A percentile compares a stretch with the other conserved stretches of the same genome.
These are phyloP conservation scores for Dasypogon diadema DNA, from an alignment of 2,888 invertebrate genomes.

Conservation along the genomic window DNA sequence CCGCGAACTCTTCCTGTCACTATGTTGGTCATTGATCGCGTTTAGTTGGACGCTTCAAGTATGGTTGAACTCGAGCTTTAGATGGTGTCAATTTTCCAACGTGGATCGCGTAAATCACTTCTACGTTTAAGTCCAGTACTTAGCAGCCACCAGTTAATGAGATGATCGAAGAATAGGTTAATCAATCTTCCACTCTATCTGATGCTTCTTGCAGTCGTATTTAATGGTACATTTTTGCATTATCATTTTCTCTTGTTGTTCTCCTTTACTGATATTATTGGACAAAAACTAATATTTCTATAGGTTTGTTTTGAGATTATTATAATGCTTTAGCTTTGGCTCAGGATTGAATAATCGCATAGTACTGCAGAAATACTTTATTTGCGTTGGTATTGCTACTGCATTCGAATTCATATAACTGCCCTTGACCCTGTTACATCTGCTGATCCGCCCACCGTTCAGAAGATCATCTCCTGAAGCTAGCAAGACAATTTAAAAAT, in stretches of 20 bases:
- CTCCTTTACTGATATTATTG: too few species aligned
- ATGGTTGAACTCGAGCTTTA: not conserved
- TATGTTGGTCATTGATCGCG: not conserved
- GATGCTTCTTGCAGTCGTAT: not conserved
- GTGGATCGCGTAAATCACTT: not conserved
- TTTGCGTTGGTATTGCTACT: too few species aligned
- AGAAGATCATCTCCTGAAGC: too few species aligned
- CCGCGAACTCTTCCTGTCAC: conserved; percentile 2
- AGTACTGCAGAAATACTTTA: too few species aligned
- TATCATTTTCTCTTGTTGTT: conserved; percentile 26
- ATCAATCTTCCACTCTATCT: not conserved
- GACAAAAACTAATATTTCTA: too few species aligned
- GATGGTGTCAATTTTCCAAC: not conserved
- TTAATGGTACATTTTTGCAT: conserved; percentile 2
- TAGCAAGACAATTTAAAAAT: too few species aligned
- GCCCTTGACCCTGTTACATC: too few species aligned
- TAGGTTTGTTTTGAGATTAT: too few species aligned
- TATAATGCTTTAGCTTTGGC: too few species aligned
- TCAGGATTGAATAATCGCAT: too few species aligned
- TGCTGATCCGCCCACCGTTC: too few species aligned
- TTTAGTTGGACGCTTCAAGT: not conserved
- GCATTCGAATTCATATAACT: too few species aligned
- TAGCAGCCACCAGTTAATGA: not conserved
- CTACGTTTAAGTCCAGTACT: not conserved
- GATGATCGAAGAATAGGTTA: not conserved